Percentiles rank a stretch among this genome's conserved stretches.
Conservation (phyloP, 2,888 invertebrate genomes). For the Orthonevra nobilis region DNA sequence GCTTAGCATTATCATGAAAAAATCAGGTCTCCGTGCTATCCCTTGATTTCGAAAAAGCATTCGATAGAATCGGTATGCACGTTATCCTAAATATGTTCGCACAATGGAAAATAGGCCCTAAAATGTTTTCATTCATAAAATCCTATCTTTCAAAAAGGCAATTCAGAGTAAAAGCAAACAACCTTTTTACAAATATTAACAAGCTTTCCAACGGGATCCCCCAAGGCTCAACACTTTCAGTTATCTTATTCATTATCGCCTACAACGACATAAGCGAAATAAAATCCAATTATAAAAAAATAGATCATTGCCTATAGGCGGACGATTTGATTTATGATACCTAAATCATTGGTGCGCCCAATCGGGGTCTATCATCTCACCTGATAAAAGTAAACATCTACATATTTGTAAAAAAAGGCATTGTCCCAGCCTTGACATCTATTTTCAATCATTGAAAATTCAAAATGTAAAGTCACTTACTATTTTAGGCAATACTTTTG, state of each 20-base stretch:
- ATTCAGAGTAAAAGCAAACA: not conserved
- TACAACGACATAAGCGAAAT: not conserved
- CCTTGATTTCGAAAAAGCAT: not conserved
- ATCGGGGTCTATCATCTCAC: not conserved
- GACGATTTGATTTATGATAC: not conserved
- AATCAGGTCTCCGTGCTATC: not conserved
- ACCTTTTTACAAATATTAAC: not conserved
- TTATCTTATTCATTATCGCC: not conserved
- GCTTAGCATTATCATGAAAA: not conserved
- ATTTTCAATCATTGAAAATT: too few relatives aligned
- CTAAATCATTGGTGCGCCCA: not conserved
- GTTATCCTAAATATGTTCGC: not conserved
- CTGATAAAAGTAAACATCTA: not conserved
- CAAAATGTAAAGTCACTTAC: too few relatives aligned
- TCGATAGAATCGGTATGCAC: not conserved
- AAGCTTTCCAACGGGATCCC: not conserved
- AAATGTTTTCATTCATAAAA: not conserved
- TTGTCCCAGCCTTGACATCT: too few relatives aligned
- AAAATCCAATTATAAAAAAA: not conserved
- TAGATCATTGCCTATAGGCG: not conserved
- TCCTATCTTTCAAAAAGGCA: not conserved
- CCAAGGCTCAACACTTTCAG: not conserved
- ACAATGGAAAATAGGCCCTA: not conserved
- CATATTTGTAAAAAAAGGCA: not conserved
- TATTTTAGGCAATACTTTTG: too few relatives aligned